These are phyloP conservation scores for Athene noctua DNA, from an alignment of 2,113 vertebrate species.

Conservation along the genomic window DNA sequence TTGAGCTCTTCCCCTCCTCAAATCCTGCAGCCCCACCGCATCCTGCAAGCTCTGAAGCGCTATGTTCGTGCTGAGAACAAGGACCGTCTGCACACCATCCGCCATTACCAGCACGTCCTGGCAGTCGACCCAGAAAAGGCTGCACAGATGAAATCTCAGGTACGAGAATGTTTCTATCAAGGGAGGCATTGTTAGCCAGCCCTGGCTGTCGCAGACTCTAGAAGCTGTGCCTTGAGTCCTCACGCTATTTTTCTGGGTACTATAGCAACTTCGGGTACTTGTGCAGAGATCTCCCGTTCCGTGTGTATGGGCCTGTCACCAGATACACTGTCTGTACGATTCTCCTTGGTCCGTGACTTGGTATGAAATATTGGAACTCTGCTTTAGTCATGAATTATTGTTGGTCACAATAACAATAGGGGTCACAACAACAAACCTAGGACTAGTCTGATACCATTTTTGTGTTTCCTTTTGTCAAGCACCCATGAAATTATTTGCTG, in stretches of 20 bases:
- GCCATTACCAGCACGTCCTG: conserved; percentile 95
- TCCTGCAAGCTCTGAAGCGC: conserved; percentile 90
- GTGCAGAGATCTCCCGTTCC: neutral
- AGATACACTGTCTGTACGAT: fast-evolving
- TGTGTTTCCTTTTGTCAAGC: neutral
- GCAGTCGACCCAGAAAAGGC: conserved; percentile 97
- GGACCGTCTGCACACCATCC: conserved; percentile 94
- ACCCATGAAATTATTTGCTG: neutral
- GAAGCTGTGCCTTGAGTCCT: neutral
- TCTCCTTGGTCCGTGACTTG: neutral
- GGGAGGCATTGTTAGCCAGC: neutral
- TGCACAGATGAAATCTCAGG: conserved; percentile 98
- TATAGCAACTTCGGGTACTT: neutral
- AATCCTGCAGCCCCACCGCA: conserved; percentile 85
- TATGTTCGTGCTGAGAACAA: conserved; percentile 96
- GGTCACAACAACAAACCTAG: neutral
- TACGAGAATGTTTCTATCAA: neutral
- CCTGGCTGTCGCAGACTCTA: neutral
- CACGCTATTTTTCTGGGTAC: neutral
- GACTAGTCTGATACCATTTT: neutral
- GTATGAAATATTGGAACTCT: neutral
- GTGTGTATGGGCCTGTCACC: neutral
- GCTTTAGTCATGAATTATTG: neutral
- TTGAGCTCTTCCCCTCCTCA: neutral
- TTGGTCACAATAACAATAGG: neutral